phyloP scores from a whole-genome alignment of 2,797 vertebrate genomes.

The Hephaestus fuliginosus region DNA sequence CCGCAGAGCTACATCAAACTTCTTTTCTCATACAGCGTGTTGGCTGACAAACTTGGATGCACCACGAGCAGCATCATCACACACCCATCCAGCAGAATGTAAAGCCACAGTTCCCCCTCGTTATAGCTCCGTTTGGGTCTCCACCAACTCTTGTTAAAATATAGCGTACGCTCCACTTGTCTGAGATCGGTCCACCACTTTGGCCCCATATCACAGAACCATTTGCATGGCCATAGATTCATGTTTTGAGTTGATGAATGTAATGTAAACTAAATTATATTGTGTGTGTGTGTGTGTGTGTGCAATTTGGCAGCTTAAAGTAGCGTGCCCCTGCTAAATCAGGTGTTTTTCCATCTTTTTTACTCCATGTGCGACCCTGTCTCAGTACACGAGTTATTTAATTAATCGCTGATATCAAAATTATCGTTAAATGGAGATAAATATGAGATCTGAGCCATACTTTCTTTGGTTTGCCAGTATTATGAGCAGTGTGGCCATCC shows the following conservation, averaged over 20 bases:
- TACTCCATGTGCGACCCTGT: neutral
- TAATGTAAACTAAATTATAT: neutral
- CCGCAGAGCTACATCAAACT: neutral
- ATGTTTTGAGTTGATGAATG: neutral
- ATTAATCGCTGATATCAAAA: neutral
- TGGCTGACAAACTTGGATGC: constrained; percentile 2
- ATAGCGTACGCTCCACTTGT: neutral
- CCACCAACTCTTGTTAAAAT: neutral
- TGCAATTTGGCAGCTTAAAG: neutral
- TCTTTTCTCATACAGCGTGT: neutral
- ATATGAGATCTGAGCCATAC: neutral
- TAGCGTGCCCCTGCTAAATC: no score
- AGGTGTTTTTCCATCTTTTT: neutral
- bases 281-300: neutral
- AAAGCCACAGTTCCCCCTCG: neutral
- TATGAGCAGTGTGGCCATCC: neutral
- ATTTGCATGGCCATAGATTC: neutral
- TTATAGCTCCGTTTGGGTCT: neutral
- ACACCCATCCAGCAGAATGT: neutral
- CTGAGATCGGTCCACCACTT: neutral
- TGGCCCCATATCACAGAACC: neutral
- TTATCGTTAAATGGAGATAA: neutral
- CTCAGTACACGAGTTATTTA: neutral
- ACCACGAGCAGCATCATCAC: neutral
- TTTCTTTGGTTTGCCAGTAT: neutral